Evolutionary conservation across 2,113 vertebrate genomes (phyloP).

Genomic region (Pandion haliaetus): DNA sequence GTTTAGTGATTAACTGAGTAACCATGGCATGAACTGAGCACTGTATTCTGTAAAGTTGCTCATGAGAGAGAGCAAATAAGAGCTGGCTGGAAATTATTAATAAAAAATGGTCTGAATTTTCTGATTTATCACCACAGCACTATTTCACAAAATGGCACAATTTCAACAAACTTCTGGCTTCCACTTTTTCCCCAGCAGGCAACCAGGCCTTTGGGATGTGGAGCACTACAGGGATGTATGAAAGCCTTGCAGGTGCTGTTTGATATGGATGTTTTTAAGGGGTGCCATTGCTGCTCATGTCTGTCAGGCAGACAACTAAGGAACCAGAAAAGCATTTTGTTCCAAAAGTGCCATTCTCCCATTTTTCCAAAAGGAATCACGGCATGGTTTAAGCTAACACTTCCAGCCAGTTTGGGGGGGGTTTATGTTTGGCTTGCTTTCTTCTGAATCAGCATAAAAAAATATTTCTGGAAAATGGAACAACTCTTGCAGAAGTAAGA

Average conservation of each 20-base stretch:
- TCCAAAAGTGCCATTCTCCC: not conserved
- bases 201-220: not conserved
- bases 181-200: not conserved
- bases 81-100: constrained; percentile 4
- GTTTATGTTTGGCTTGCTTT: not conserved
- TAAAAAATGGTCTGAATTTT: not conserved
- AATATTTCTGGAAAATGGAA: not conserved
- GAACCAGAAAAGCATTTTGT: not conserved
- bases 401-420: not conserved
- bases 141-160: not conserved
- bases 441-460: not conserved
- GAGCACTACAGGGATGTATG: not conserved
- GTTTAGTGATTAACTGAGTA: not conserved
- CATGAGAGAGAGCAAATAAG: not conserved
- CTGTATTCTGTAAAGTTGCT: not conserved
- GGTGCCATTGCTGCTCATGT: not conserved
- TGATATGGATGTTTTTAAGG: not conserved
- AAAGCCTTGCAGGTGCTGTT: not conserved
- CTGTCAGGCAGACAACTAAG: not conserved
- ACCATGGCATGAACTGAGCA: not conserved
- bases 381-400: not conserved
- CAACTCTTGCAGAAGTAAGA: not conserved
- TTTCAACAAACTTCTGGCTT: not conserved
- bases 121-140: not conserved
- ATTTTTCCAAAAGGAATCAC: not conserved